phyloP scores from a whole-genome alignment of 1,140 invertebrate genomes.

The Prorops nasuta region DNA sequence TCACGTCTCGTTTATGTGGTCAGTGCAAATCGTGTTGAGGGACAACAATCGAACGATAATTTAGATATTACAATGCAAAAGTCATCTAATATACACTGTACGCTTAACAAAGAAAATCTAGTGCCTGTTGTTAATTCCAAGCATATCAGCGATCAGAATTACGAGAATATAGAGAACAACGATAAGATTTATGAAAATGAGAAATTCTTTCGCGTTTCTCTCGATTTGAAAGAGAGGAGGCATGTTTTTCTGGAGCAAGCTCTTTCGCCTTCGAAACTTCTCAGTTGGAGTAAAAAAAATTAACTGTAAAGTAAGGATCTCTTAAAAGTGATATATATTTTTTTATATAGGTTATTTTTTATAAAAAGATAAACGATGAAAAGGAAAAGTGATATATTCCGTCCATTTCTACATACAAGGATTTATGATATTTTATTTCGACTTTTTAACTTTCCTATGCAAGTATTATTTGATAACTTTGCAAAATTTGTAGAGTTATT shows the following conservation, averaged over 20 bases:
- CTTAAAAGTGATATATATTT: too few species aligned
- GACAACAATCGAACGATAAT: constrained; percentile 17
- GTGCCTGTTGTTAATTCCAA: constrained; percentile 12
- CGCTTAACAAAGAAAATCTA: constrained; percentile 39
- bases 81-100: constrained; percentile 35
- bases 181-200: constrained; percentile 23
- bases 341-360: too few species aligned
- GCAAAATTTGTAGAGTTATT: constrained; percentile 12
- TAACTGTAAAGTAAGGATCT: too few species aligned
- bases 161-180: constrained; percentile 22
- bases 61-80: constrained; percentile 6
- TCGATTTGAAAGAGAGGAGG: constrained; percentile 58
- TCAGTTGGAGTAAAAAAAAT: constrained; percentile 47
- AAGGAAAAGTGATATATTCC: background rate
- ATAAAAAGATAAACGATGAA: too few species aligned
- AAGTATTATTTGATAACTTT: background rate
- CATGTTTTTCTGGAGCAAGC: constrained; percentile 63
- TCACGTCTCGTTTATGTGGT: constrained; percentile 52
- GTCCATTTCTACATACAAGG: too few species aligned
- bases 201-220: constrained; percentile 24
- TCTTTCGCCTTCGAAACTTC: constrained; percentile 60
- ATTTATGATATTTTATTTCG: background rate
- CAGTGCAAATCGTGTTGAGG: constrained; percentile 20
- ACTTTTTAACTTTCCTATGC: background rate
- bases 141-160: constrained; percentile 19